phyloP scores from a whole-genome alignment of 2,113 vertebrate species.

The Lycaon pictus region DNA sequence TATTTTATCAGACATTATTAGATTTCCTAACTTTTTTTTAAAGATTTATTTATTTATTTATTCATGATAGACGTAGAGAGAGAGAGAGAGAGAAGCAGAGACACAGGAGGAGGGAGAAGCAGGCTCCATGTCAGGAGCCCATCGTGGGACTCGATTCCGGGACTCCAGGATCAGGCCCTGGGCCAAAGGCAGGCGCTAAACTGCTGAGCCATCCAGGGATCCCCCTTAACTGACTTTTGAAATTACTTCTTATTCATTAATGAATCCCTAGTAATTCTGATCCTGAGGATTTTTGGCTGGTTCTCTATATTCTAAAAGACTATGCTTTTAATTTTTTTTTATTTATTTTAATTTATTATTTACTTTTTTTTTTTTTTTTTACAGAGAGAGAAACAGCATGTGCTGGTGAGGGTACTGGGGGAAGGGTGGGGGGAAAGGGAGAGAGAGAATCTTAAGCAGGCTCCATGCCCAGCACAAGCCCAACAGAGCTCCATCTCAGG shows the following conservation, averaged over 20 bases:
- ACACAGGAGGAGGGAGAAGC: no score
- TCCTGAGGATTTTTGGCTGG: background rate
- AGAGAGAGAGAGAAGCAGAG: no score
- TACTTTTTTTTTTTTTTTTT: background rate
- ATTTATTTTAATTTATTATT: background rate
- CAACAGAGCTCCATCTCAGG: background rate
- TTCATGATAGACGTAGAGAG: no score
- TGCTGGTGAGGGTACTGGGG: background rate
- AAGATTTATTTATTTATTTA: no score
- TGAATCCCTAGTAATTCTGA: background rate
- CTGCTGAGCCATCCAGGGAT: no score
- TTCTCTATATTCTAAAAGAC: slow-evolving; percentile 28
- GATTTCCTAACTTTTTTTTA: background rate
- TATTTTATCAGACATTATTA: background rate
- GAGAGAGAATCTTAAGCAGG: background rate
- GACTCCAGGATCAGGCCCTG: no score
- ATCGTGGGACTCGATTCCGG: no score
- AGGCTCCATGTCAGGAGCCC: no score
- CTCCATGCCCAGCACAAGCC: background rate
- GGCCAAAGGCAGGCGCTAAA: no score
- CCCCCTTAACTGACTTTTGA: background rate
- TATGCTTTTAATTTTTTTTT: background rate
- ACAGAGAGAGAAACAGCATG: background rate
- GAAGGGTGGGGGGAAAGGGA: background rate
- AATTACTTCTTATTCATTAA: slow-evolving; percentile 35